Percentiles rank a stretch among this genome's conserved stretches.
These are phyloP conservation scores for Pleuronectes platessa DNA, from an alignment of 2,113 vertebrate species.

Conservation along the genomic window DNA sequence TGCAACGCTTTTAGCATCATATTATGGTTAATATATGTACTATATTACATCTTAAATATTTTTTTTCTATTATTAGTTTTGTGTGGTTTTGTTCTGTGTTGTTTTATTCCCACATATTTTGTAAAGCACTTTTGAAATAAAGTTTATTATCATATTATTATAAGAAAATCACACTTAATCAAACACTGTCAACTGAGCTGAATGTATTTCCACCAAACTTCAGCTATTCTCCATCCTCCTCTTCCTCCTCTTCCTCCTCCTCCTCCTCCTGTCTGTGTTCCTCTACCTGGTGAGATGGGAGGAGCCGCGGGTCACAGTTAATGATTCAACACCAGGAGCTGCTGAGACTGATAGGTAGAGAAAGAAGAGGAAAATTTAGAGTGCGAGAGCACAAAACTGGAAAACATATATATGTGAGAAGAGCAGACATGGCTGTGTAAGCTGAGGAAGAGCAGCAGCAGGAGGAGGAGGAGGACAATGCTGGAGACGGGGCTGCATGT, in stretches of 20 bases:
- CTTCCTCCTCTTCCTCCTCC: constrained; percentile 19
- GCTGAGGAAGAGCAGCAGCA: constrained; percentile 41
- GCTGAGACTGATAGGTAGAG: constrained; percentile 69
- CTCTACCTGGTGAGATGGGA: constrained; percentile 74
- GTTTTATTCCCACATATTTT: no score
- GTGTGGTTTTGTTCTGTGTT: no score
- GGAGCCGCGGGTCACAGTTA: constrained; percentile 75
- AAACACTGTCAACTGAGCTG: no score
- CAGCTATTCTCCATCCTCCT: constrained; percentile 7
- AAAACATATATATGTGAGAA: constrained; percentile 13
- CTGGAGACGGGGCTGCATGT: constrained; percentile 11
- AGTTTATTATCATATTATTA: no score
- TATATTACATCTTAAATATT: no score
- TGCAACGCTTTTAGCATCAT: no score
- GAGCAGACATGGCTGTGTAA: constrained; percentile 39
- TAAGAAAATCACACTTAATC: no score
- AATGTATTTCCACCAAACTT: not conserved
- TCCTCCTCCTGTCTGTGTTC: constrained; percentile 23
- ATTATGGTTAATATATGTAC: no score
- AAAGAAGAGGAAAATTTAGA: constrained; percentile 43
- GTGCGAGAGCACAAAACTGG: constrained; percentile 43
- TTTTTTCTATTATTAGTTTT: no score
- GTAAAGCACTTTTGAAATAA: no score
- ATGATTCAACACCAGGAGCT: constrained; percentile 75
- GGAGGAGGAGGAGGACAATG: constrained; percentile 41